A percentile compares a stretch with the other conserved stretches of the same genome.
These are phyloP conservation scores for Sialia sialis DNA, from an alignment of 2,113 vertebrate genomes.

Conservation along the genomic window DNA sequence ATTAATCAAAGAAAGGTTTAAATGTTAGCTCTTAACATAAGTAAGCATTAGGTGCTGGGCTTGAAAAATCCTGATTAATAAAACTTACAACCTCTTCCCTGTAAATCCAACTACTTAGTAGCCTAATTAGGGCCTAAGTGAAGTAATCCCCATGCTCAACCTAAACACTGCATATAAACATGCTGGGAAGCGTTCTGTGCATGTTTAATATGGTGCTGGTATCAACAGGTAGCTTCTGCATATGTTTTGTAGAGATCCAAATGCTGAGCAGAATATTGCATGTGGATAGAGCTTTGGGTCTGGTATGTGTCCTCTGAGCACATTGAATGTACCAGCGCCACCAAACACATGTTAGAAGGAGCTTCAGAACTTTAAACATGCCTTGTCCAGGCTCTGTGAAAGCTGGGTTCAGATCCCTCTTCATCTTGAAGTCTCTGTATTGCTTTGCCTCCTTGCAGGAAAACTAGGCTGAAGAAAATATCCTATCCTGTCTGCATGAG, in stretches of 20 bases:
- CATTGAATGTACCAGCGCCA: fast-evolving
- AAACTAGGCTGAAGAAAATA: not conserved
- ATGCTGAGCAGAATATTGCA: not conserved
- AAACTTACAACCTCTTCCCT: not conserved
- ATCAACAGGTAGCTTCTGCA: not conserved
- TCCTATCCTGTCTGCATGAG: not conserved
- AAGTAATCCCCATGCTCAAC: not conserved
- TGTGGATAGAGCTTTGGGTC: not conserved
- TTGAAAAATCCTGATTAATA: not conserved
- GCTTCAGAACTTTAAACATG: not conserved
- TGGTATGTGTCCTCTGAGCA: not conserved
- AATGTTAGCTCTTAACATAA: not conserved
- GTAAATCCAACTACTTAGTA: not conserved
- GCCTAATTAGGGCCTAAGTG: not conserved
- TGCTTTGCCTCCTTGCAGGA: not conserved
- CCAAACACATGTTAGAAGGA: not conserved
- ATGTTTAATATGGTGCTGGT: not conserved
- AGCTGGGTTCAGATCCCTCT: not conserved
- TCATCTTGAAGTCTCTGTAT: not conserved
- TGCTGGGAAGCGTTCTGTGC: not conserved
- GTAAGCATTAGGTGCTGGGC: not conserved
- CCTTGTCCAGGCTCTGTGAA: not conserved
- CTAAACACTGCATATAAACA: not conserved
- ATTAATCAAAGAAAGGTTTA: not conserved
- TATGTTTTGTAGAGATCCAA: not conserved